Evolutionary conservation across 2,888 invertebrate species (phyloP).

Genomic region (Diaprepes abbreviatus): DNA sequence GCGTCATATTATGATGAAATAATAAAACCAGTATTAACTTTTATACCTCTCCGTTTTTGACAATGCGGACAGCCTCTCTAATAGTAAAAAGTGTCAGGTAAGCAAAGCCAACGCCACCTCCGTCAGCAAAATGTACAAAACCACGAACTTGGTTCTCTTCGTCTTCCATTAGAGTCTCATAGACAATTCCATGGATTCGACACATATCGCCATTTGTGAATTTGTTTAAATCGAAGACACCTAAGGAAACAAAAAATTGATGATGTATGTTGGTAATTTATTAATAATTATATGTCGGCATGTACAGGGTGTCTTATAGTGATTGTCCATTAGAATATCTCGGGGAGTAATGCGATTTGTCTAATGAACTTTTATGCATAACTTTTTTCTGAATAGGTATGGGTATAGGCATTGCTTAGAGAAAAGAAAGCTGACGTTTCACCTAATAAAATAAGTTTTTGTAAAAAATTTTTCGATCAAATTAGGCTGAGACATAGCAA

Average conservation of each 20-base stretch:
- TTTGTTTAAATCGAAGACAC: conserved; percentile 83
- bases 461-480: no score
- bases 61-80: conserved; percentile 83
- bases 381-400: no score
- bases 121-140: conserved; percentile 84
- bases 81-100: conserved; percentile 84
- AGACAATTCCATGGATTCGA: conserved; percentile 81
- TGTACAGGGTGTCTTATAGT: no score
- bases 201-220: conserved; percentile 85
- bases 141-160: conserved; percentile 86
- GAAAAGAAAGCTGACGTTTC: no score
- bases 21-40: background rate
- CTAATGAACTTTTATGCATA: no score
- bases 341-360: no score
- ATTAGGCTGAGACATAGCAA: no score
- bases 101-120: conserved; percentile 80
- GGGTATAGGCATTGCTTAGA: no score
- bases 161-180: conserved; percentile 85
- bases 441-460: no score
- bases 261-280: no score
- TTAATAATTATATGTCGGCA: no score
- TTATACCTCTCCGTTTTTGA: conserved; percentile 83
- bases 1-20: background rate
- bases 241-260: conserved; percentile 64
- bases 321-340: no score